These are phyloP conservation scores for Stenodera caucasica DNA, from an alignment of 2,888 invertebrate species.

Conservation along the genomic window DNA sequence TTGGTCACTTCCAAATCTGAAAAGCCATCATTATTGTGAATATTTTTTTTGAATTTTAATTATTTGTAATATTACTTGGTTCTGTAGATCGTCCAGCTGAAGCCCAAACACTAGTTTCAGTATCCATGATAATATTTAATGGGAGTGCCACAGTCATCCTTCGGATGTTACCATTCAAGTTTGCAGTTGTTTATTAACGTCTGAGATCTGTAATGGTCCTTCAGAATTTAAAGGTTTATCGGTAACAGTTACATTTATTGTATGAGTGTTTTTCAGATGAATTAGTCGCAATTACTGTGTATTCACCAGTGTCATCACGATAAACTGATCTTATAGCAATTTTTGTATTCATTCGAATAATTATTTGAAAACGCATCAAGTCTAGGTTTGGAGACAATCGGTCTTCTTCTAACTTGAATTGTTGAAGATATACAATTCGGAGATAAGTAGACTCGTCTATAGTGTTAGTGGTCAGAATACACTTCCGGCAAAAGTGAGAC, in stretches of 20 bases:
- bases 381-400: too few relatives aligned
- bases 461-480: too few relatives aligned
- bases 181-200: constrained; percentile 93
- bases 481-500: too few relatives aligned
- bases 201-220: constrained; percentile 86
- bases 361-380: too few relatives aligned
- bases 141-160: constrained; percentile 92
- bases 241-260: constrained; percentile 79
- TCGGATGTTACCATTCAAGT: constrained; percentile 93
- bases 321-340: constrained; percentile 78
- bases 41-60: not conserved
- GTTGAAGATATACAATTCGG: too few relatives aligned
- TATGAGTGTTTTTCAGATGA: constrained; percentile 84
- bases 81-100: constrained; percentile 83
- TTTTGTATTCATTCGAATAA: too few relatives aligned
- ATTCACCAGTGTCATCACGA: constrained; percentile 84
- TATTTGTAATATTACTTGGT: constrained; percentile 62
- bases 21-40: constrained; percentile 26
- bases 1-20: constrained; percentile 78
- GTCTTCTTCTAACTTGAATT: too few relatives aligned
- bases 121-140: constrained; percentile 96
- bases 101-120: constrained; percentile 85
- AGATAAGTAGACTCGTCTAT: too few relatives aligned
- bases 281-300: constrained; percentile 82
- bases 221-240: constrained; percentile 88